Conservation (phyloP, 2,888 invertebrate genomes). For the Toxonevra muliebris region DNA sequence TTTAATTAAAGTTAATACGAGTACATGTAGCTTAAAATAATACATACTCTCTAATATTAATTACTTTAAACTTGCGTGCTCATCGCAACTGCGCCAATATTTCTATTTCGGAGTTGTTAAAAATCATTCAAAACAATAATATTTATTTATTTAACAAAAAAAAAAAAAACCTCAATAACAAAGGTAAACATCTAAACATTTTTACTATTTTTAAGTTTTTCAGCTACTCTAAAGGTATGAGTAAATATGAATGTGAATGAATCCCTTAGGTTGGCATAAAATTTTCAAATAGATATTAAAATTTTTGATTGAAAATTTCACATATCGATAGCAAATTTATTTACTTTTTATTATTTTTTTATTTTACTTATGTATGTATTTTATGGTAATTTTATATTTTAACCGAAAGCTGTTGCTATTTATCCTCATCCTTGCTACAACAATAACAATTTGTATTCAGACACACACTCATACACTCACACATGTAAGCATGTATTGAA, state of each 20-base stretch:
- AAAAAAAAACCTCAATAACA: too few species aligned
- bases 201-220: not conserved
- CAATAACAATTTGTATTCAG: not conserved
- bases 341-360: not conserved
- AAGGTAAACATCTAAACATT: not conserved
- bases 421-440: not conserved
- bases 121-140: too few species aligned
- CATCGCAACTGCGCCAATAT: too few species aligned
- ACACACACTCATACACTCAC: too few species aligned
- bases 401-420: not conserved
- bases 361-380: not conserved
- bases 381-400: not conserved
- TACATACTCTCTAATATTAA: too few species aligned
- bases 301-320: constrained; percentile 4
- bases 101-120: too few species aligned
- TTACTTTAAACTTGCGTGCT: too few species aligned
- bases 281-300: not conserved
- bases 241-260: not conserved
- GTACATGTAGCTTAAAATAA: too few species aligned
- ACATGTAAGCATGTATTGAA: too few species aligned
- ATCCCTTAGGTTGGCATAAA: not conserved
- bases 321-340: not conserved
- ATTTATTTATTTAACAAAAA: too few species aligned
- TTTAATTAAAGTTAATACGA: too few species aligned
- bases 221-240: not conserved